A percentile compares a stretch with the other conserved stretches of the same genome.
Conservation (phyloP, 1,140 invertebrate genomes). For the Ceratosolen fusciceps region DNA sequence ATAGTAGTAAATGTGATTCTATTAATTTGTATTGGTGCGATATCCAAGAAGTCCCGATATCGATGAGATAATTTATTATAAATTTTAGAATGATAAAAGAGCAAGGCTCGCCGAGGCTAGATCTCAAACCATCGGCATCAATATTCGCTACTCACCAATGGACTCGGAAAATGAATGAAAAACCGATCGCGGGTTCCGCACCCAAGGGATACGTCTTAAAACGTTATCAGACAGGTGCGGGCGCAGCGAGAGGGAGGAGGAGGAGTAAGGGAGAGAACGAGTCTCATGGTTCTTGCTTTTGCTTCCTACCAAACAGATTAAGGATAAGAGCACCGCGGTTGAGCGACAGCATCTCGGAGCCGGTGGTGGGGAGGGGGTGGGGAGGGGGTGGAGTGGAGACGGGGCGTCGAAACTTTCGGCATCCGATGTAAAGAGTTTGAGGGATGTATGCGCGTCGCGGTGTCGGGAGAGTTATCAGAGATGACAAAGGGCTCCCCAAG, state of each 20-base stretch:
- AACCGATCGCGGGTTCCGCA: background rate
- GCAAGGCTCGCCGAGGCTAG: too few species aligned
- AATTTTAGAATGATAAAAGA: too few species aligned
- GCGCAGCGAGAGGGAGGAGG: too few species aligned
- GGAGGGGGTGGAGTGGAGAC: background rate
- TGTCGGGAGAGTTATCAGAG: conserved; percentile 61
- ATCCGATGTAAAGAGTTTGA: conserved; percentile 25
- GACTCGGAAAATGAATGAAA: too few species aligned
- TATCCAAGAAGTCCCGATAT: too few species aligned
- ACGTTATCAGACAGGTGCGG: too few species aligned
- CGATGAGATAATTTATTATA: too few species aligned
- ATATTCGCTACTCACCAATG: background rate
- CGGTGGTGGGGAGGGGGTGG: too few species aligned
- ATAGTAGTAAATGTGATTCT: too few species aligned
- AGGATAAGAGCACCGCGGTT: conserved; percentile 12
- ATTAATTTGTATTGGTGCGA: too few species aligned
- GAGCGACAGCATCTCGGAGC: too few species aligned
- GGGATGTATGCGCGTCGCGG: conserved; percentile 13
- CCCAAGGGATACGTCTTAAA: background rate
- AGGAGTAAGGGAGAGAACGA: background rate
- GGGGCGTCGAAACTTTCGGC: conserved; percentile 37
- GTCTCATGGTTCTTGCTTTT: background rate
- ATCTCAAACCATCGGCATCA: too few species aligned
- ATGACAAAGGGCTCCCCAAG: conserved; percentile 64
- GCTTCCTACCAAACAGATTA: conserved; percentile 2